Evolutionary conservation across 2,113 vertebrate species (phyloP).

Genomic region (Nesoenas mayeri): DNA sequence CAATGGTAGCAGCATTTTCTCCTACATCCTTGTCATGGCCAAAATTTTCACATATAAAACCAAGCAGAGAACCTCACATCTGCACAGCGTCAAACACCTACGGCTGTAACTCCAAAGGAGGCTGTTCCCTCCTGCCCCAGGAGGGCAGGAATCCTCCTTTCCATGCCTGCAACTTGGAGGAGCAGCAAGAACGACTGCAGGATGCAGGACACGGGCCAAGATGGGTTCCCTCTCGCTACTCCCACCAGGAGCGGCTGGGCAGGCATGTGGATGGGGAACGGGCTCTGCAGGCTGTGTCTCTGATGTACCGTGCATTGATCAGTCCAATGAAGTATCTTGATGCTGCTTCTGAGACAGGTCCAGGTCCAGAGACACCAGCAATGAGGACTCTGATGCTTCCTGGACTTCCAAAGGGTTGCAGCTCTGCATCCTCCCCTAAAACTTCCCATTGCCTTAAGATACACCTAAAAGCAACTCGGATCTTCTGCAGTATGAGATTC

Average conservation of each 20-base stretch:
- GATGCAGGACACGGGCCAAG: background rate
- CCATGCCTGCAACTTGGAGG: background rate
- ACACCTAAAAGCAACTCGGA: background rate
- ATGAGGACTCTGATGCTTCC: background rate
- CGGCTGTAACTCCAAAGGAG: background rate
- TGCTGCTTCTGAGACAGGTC: background rate
- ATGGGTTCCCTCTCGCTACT: fast-evolving
- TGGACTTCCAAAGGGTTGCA: background rate
- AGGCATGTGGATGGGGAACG: fast-evolving
- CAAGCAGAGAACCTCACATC: background rate
- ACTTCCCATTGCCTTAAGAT: background rate
- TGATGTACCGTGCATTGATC: fast-evolving
- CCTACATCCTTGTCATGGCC: background rate
- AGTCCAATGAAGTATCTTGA: background rate
- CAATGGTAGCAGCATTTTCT: background rate
- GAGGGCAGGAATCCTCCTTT: background rate
- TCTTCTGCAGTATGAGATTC: background rate
- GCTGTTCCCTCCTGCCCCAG: background rate
- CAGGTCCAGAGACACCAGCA: background rate
- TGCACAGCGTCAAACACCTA: background rate
- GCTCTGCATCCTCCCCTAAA: background rate
- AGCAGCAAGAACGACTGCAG: background rate
- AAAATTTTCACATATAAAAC: background rate
- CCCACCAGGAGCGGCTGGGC: background rate
- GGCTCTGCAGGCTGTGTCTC: background rate